Conservation (phyloP, 2,113 vertebrate genomes). For the Paralichthys olivaceus region DNA sequence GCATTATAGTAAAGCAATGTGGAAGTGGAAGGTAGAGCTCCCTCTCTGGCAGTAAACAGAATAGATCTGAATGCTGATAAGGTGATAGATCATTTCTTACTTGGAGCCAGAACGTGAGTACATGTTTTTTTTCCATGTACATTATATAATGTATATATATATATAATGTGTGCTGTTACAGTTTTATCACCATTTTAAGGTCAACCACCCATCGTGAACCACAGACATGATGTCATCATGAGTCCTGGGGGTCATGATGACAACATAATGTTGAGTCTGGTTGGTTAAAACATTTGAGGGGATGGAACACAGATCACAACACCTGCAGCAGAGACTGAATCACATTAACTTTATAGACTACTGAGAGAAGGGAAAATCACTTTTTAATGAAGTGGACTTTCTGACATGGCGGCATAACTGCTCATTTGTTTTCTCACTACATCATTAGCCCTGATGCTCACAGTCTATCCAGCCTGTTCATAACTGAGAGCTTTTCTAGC, state of each 20-base stretch:
- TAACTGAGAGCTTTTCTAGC: slow-evolving; percentile 3
- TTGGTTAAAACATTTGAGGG: not conserved
- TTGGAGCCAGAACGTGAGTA: not conserved
- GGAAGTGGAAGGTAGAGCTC: slow-evolving; percentile 31
- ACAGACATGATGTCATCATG: too few species aligned
- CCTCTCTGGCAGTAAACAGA: slow-evolving; percentile 27
- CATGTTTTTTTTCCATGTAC: too few species aligned
- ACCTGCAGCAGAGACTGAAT: not conserved
- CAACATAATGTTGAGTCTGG: too few species aligned
- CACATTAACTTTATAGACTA: not conserved
- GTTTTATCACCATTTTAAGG: too few species aligned
- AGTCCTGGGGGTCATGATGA: too few species aligned
- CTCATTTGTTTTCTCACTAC: too few species aligned
- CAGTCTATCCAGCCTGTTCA: slow-evolving; percentile 16
- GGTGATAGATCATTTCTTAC: not conserved
- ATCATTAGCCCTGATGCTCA: slow-evolving; percentile 17
- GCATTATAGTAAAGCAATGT: not conserved
- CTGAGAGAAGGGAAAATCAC: too few species aligned
- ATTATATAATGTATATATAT: too few species aligned
- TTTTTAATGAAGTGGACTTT: too few species aligned
- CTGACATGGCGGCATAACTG: too few species aligned
- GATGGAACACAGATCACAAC: not conserved
- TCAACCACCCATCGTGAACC: too few species aligned
- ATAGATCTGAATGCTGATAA: not conserved
- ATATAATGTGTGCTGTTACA: too few species aligned